Evolutionary conservation across 2,113 vertebrate species (phyloP).

Genomic region (Arvicanthis niloticus): DNA sequence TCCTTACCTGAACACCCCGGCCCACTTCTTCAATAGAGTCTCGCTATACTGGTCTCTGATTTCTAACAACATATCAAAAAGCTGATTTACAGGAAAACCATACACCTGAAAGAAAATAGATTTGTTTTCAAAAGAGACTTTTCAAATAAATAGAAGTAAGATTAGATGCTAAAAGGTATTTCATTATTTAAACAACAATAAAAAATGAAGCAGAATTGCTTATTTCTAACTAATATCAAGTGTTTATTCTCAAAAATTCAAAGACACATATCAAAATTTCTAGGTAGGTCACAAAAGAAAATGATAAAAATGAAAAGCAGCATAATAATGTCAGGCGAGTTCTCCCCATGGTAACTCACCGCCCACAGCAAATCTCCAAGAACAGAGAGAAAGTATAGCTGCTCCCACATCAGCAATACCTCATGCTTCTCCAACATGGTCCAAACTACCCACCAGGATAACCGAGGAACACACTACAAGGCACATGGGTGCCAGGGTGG

Average conservation of each 20-base stretch:
- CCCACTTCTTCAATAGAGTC: conserved; percentile 97
- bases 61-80: conserved; percentile 98
- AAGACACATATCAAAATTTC: conserved; percentile 46
- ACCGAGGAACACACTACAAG: conserved; percentile 36
- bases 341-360: neutral
- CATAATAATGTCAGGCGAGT: neutral
- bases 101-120: conserved; percentile 89
- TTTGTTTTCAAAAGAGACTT: conserved; percentile 43
- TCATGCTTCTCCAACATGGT: neutral
- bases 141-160: neutral
- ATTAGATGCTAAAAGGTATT: conserved; percentile 28
- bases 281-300: conserved; percentile 4
- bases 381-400: neutral
- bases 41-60: conserved; percentile 98
- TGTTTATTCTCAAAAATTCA: conserved; percentile 48
- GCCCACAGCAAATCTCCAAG: neutral
- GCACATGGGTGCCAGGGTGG: neutral
- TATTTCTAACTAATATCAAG: neutral
- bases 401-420: neutral
- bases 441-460: conserved; percentile 9
- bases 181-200: conserved; percentile 34
- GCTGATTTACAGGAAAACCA: conserved; percentile 96
- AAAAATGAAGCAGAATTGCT: conserved; percentile 43
- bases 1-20: conserved; percentile 94
- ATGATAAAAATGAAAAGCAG: conserved; percentile 39